Evolutionary conservation across 1,140 invertebrate genomes (phyloP).

Genomic region (Drosophila kohkoa): DNA sequence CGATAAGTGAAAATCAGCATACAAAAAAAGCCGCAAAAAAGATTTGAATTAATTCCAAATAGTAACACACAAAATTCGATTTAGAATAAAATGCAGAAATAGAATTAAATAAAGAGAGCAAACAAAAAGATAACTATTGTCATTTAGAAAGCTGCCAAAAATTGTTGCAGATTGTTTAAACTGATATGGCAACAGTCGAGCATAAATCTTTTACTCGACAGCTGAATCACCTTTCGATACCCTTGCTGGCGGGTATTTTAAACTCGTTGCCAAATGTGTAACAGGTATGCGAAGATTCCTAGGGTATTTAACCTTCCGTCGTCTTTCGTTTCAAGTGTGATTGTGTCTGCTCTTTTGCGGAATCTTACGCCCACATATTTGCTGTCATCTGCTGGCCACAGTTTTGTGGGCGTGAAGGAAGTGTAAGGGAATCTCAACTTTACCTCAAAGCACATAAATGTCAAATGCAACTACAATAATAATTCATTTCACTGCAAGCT

Average conservation of each 20-base stretch:
- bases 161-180: conserved; percentile 36
- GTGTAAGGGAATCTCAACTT: conserved; percentile 3
- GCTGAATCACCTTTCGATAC: conserved; percentile 19
- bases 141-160: conserved; percentile 42
- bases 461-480: conserved; percentile 61
- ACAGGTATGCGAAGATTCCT: neutral
- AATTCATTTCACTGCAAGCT: conserved; percentile 56
- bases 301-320: neutral
- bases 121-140: conserved; percentile 7
- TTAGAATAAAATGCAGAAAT: conserved; percentile 12
- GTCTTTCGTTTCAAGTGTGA: neutral
- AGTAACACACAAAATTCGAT: conserved; percentile 10
- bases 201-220: conserved; percentile 36
- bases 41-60: conserved; percentile 14
- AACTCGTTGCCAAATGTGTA: conserved; percentile 4
- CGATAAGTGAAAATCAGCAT: conserved; percentile 57
- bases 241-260: neutral
- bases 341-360: conserved; percentile 9
- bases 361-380: conserved; percentile 36
- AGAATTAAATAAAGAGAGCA: neutral
- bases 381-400: conserved; percentile 9
- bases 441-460: conserved; percentile 62
- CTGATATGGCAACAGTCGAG: conserved; percentile 22
- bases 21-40: conserved; percentile 26
- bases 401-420: conserved; percentile 42